Evolutionary conservation across 1,140 invertebrate species (phyloP), one percentile per base, ranked within the genome.

Genomic region (Teleopsis dalmanni): DNA sequence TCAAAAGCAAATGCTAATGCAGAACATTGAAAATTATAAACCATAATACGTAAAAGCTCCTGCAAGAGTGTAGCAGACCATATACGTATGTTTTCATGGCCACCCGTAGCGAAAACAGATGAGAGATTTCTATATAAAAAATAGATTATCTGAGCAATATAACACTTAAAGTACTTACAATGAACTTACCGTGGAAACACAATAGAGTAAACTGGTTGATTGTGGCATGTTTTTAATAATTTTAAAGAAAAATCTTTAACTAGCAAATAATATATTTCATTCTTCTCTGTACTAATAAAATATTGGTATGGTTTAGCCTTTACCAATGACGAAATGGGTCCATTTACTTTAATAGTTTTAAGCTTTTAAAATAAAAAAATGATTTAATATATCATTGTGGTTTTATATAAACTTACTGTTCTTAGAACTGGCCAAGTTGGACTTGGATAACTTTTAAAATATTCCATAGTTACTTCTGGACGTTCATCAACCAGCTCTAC

Each of bases 1-100:
- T 93, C 85, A 27, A 76, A 73, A 2, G 84, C 75, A 64, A 95
- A 90, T 9, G 80, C 76, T 11, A 95, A 65, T 36, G 80, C 77
- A 13, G 87, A 83, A 60, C 90, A 95, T 9, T 81, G 81, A 65
- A 92, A 91, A 73, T 95, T 95, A 6, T 83, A 81, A 4, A 95
- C 83, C 48, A 79, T 79, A 46, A 94, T 88, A 27, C 91, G 76
- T 1, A 92, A 74, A 41, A 92, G 70, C 75, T 95, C 91, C 60
- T 83, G 81, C 49, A 82, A 82, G 1, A 80, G 82, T 21, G 75
- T 71, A 19, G 84, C 71, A 52, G 83, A 82, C 91, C 91, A 96
- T 19, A 95, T 78, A 51, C 91, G 77, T 19, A 95, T 84, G 56
- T 87, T 84, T 62, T 93, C 81, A 58, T 82, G 79, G 47, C 89